These are phyloP conservation scores for Arctia plantaginis DNA, from an alignment of 2,888 invertebrate genomes.

Conservation along the genomic window DNA sequence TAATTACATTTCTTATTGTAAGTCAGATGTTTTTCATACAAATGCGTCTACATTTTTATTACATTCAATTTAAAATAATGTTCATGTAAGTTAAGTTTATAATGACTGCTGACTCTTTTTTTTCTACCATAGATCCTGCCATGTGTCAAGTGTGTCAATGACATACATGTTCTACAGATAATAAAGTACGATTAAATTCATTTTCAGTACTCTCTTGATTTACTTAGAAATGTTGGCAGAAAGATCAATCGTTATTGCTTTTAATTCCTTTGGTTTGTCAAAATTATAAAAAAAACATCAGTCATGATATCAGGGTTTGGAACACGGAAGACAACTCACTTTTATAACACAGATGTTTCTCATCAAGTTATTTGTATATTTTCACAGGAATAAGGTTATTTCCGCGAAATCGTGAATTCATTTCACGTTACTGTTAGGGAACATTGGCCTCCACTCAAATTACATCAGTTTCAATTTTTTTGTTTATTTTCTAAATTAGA, in stretches of 20 bases:
- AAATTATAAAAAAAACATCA: slow-evolving; percentile 36
- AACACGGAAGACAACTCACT: slow-evolving; percentile 54
- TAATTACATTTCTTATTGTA: not conserved
- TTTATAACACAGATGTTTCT: slow-evolving; percentile 19
- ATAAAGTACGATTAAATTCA: not conserved
- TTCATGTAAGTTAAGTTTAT: not conserved
- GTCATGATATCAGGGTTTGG: slow-evolving; percentile 40
- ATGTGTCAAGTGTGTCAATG: slow-evolving; percentile 10
- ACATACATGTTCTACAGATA: not conserved
- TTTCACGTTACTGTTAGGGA: slow-evolving; percentile 54
- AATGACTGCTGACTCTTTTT: slow-evolving; percentile 1
- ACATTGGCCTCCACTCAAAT: slow-evolving; percentile 41
- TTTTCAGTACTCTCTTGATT: not conserved
- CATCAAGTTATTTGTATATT: slow-evolving; percentile 31
- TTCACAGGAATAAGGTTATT: slow-evolving; percentile 58
- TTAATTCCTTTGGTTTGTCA: slow-evolving; percentile 19
- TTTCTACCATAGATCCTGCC: not conserved
- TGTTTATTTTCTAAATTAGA: not conserved
- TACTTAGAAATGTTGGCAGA: slow-evolving; percentile 28
- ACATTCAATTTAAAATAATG: not conserved
- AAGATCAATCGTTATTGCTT: slow-evolving; percentile 21
- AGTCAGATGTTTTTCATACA: not conserved
- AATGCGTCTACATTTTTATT: not conserved
- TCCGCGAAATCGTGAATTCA: slow-evolving; percentile 61
- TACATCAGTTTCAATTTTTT: slow-evolving; percentile 10